These are phyloP conservation scores for Epinotia demarniana DNA, from an alignment of 2,888 invertebrate species.

Conservation along the genomic window DNA sequence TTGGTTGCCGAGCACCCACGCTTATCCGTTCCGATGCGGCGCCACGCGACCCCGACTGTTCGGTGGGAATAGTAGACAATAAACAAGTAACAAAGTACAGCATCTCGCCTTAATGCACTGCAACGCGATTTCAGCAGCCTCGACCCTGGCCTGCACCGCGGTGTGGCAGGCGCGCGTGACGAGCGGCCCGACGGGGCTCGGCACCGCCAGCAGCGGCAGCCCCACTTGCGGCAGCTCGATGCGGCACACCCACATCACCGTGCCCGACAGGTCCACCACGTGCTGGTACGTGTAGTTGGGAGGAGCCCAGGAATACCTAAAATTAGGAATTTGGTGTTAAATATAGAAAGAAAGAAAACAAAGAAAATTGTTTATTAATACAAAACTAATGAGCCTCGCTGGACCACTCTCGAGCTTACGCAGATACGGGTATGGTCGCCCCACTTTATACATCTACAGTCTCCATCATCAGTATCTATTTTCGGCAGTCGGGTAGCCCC, in stretches of 20 bases:
- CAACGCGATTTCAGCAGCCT: conserved; percentile 70
- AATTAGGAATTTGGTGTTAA: conserved; percentile 22
- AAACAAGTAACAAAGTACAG: background rate
- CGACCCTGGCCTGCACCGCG: conserved; percentile 66
- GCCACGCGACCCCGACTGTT: no score
- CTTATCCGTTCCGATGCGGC: no score
- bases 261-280: conserved; percentile 58
- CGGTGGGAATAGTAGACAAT: no score
- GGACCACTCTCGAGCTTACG: no score
- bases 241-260: conserved; percentile 65
- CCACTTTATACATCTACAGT: no score
- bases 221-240: conserved; percentile 72
- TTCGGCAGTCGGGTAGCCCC: no score
- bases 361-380: no score
- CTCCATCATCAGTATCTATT: no score
- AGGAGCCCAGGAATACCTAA: conserved; percentile 71
- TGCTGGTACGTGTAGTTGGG: conserved; percentile 72
- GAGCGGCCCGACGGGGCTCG: conserved; percentile 66
- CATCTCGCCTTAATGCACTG: conserved; percentile 66
- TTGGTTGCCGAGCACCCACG: no score
- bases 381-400: no score
- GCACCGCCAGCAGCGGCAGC: conserved; percentile 59
- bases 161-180: conserved; percentile 61
- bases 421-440: no score
- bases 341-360: no score